Evolutionary conservation across 2,113 vertebrate genomes (phyloP).

Genomic region (Dendropsophus ebraccatus): DNA sequence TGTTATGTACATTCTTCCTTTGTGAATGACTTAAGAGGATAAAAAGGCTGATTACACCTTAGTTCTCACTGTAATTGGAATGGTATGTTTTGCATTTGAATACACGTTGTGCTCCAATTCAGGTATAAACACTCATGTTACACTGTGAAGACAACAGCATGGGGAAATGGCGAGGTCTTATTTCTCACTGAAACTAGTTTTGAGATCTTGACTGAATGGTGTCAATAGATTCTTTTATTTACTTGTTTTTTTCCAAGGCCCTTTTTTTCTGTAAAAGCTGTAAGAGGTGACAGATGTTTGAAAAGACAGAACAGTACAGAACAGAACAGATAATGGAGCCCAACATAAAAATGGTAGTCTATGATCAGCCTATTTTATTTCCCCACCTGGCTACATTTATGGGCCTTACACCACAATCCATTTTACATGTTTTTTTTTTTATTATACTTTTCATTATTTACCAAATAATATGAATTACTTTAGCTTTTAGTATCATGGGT

Average conservation of each 20-base stretch:
- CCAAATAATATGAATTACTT: too few species aligned
- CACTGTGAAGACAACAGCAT: slow-evolving; percentile 60
- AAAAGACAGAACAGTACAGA: background rate
- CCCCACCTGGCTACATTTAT: background rate
- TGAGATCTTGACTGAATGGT: slow-evolving; percentile 6
- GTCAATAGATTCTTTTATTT: slow-evolving; percentile 20
- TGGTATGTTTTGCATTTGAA: slow-evolving; percentile 69
- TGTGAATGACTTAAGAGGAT: slow-evolving; percentile 54
- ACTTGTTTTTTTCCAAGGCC: background rate
- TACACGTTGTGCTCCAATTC: slow-evolving; percentile 70
- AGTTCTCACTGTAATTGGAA: slow-evolving; percentile 67
- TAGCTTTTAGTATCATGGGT: too few species aligned
- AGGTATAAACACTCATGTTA: slow-evolving; percentile 58
- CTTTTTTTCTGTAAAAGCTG: background rate
- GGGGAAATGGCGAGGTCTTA: background rate
- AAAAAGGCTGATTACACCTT: slow-evolving; percentile 60
- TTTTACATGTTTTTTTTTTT: background rate
- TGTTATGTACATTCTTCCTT: slow-evolving; percentile 46
- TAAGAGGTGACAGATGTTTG: slow-evolving; percentile 17
- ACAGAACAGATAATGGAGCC: background rate
- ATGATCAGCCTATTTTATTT: background rate
- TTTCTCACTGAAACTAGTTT: background rate
- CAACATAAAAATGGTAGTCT: background rate
- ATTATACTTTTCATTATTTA: too few species aligned
- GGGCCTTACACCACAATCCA: too few species aligned